phyloP scores from a whole-genome alignment of 2,113 vertebrate genomes.

The Zingel zingel region DNA sequence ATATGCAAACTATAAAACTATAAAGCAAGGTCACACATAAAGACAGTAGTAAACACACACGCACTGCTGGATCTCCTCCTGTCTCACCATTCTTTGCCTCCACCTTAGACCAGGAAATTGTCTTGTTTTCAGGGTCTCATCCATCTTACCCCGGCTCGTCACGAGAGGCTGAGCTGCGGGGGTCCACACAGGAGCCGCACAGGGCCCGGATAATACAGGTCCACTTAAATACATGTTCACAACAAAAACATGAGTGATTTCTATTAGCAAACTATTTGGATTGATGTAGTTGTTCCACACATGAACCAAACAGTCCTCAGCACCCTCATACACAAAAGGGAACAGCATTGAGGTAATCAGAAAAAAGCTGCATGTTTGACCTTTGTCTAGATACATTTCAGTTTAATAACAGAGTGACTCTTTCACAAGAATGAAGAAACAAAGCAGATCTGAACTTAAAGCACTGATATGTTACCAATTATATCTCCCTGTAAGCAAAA shows the following conservation, averaged over 20 bases:
- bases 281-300: neutral
- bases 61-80: constrained; percentile 5
- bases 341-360: neutral
- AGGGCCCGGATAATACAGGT: neutral
- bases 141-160: constrained; percentile 50
- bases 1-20: constrained; percentile 3
- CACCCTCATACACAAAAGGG: neutral
- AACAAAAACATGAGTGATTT: neutral
- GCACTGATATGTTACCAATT: neutral
- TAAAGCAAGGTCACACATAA: constrained; percentile 9
- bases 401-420: neutral
- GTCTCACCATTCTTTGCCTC: constrained; percentile 43
- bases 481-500: neutral
- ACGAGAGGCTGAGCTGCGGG: constrained; percentile 38
- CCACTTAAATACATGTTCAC: constrained; percentile 10
- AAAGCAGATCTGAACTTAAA: constrained; percentile 13
- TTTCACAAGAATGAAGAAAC: constrained; percentile 4
- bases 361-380: neutral
- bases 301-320: neutral
- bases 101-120: constrained; percentile 73
- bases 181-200: constrained; percentile 25
- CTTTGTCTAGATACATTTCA: neutral
- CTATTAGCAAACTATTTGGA: neutral
- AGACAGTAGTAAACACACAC: neutral
- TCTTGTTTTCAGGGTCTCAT: constrained; percentile 70